A percentile compares a stretch with the other conserved stretches of the same genome.
phyloP scores from a whole-genome alignment of 1,140 invertebrate species.

The Schlechtendalia chinensis region DNA sequence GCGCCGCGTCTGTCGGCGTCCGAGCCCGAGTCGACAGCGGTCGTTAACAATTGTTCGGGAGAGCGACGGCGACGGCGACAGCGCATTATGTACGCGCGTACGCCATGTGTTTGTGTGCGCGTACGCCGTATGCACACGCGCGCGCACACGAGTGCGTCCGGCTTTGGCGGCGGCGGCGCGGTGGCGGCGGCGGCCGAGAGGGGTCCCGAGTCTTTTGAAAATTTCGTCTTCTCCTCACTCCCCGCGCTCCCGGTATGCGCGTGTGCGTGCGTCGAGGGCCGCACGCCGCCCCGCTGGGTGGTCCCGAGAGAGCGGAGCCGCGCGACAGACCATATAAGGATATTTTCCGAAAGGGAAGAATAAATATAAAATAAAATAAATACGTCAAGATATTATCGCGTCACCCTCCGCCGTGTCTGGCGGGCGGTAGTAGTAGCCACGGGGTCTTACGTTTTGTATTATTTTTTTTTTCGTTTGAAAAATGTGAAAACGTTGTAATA shows the following conservation, averaged over 20 bases:
- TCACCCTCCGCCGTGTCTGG: neutral
- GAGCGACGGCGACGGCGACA: too few relatives aligned
- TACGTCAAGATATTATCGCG: conserved; percentile 17
- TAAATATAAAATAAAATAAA: conserved; percentile 24
- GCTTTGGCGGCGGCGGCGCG: neutral
- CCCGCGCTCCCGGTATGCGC: neutral
- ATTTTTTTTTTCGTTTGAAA: conserved; percentile 4
- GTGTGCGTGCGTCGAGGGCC: neutral
- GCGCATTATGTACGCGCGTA: too few relatives aligned
- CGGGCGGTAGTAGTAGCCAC: neutral
- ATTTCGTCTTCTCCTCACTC: neutral
- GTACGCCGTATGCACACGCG: too few relatives aligned
- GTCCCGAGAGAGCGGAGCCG: neutral
- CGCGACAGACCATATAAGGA: neutral
- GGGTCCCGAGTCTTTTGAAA: neutral
- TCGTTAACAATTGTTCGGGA: too few relatives aligned
- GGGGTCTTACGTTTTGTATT: neutral
- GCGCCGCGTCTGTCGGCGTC: too few relatives aligned
- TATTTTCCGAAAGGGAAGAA: conserved; percentile 14
- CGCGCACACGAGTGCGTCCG: neutral
- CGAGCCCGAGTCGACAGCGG: too few relatives aligned
- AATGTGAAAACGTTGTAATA: conserved; percentile 22
- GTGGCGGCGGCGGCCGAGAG: neutral
- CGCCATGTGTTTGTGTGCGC: too few relatives aligned
- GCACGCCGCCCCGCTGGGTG: neutral